phyloP scores from a whole-genome alignment of 2,113 vertebrate species.

The Pyxicephalus adspersus region DNA sequence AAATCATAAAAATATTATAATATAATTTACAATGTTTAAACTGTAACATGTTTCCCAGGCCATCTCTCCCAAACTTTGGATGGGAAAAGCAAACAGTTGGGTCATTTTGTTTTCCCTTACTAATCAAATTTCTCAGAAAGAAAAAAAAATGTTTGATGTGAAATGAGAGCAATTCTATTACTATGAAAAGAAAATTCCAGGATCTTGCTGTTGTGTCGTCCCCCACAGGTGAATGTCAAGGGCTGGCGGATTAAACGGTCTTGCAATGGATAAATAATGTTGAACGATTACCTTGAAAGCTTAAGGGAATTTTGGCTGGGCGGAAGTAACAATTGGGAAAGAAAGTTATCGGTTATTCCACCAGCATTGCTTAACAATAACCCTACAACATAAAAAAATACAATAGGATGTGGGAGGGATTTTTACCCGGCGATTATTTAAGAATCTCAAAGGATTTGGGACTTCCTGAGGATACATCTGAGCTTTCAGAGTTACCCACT shows the following conservation, averaged over 20 bases:
- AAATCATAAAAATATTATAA: too few relatives aligned
- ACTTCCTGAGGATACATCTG: conserved; percentile 49
- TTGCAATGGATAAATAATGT: neutral
- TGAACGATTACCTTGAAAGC: neutral
- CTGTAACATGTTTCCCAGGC: too few relatives aligned
- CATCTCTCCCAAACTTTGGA: too few relatives aligned
- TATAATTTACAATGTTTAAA: too few relatives aligned
- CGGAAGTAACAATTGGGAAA: conserved; percentile 4
- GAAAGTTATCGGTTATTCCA: conserved; percentile 28
- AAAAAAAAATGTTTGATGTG: neutral
- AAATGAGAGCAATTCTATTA: neutral
- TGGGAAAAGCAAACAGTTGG: too few relatives aligned
- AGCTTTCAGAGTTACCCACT: neutral
- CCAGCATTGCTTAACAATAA: conserved; percentile 25
- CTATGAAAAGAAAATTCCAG: conserved; percentile 11
- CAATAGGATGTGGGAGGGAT: conserved; percentile 25
- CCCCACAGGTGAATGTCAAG: neutral
- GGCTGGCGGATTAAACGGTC: neutral
- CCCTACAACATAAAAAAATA: neutral
- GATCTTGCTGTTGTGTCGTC: neutral
- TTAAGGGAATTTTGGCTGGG: neutral
- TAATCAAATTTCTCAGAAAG: too few relatives aligned
- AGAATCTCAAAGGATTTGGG: neutral
- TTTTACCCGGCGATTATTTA: neutral
- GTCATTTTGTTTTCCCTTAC: too few relatives aligned